Evolutionary conservation across 2,888 invertebrate species (phyloP).

Genomic region (Perizoma flavofasciatum): DNA sequence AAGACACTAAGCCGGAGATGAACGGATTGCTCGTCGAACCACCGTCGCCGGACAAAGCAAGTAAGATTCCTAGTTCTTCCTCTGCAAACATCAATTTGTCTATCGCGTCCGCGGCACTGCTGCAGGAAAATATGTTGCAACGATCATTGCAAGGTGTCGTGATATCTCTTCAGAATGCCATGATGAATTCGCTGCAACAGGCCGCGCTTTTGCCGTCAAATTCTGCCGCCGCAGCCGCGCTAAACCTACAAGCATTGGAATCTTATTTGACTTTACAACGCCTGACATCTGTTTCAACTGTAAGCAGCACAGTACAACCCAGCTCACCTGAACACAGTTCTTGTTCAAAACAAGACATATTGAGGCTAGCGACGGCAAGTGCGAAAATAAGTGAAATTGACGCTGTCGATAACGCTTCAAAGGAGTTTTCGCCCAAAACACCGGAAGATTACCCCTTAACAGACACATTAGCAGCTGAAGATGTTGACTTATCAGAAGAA

Average conservation of each 20-base stretch:
- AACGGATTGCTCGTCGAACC: slow-evolving; percentile 68
- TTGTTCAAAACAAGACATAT: slow-evolving; percentile 86
- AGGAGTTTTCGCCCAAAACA: slow-evolving; percentile 75
- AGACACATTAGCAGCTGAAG: slow-evolving; percentile 83
- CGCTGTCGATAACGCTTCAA: slow-evolving; percentile 60
- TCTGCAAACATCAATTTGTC: slow-evolving; percentile 73
- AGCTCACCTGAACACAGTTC: slow-evolving; percentile 62
- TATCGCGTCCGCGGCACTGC: slow-evolving; percentile 84
- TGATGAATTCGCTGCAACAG: slow-evolving; percentile 93
- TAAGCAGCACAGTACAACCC: slow-evolving; percentile 64
- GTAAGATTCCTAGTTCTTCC: slow-evolving; percentile 74
- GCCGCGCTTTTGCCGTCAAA: slow-evolving; percentile 92
- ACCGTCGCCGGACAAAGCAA: slow-evolving; percentile 68
- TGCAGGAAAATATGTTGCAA: slow-evolving; percentile 87
- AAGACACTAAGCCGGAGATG: slow-evolving; percentile 76
- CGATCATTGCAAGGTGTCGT: slow-evolving; percentile 92
- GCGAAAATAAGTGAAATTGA: slow-evolving; percentile 80
- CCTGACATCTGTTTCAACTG: slow-evolving; percentile 87
- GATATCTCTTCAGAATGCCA: slow-evolving; percentile 91
- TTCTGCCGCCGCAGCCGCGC: slow-evolving; percentile 92
- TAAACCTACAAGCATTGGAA: slow-evolving; percentile 93
- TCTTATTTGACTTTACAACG: slow-evolving; percentile 93
- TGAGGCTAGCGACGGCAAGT: slow-evolving; percentile 85
- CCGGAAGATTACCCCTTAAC: slow-evolving; percentile 79
- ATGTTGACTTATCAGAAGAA: slow-evolving; percentile 87